Conservation (phyloP, 2,797 vertebrate genomes). For the Myioborus melanocephalus region DNA sequence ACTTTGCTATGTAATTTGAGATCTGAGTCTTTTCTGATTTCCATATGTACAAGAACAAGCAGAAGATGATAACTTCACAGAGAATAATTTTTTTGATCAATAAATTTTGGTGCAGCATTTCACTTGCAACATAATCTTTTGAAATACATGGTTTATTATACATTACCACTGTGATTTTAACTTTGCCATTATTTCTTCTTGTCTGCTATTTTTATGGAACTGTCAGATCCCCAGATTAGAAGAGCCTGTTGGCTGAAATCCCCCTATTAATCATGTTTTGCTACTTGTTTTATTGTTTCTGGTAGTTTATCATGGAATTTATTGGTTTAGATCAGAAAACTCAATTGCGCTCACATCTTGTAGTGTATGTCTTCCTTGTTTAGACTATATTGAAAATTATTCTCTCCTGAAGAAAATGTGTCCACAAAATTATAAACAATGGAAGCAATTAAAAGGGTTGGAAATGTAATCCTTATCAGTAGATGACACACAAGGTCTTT, state of each 20-base stretch:
- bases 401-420: background rate
- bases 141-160: background rate
- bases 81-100: background rate
- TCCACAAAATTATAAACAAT: background rate
- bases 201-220: background rate
- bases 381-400: background rate
- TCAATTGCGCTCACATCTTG: background rate
- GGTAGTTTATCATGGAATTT: background rate
- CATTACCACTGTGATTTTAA: background rate
- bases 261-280: background rate
- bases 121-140: background rate
- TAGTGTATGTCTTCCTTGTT: background rate
- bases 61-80: background rate
- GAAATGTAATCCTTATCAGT: background rate
- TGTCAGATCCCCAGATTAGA: background rate
- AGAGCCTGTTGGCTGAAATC: background rate
- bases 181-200: background rate
- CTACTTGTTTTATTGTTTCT: background rate
- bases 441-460: background rate
- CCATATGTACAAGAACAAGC: background rate
- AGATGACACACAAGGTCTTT: background rate
- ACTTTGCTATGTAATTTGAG: background rate
- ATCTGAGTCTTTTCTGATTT: background rate
- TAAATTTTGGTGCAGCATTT: background rate
- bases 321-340: background rate